phyloP scores from a whole-genome alignment of 1,140 invertebrate species.

The Apocrypta bakeri region DNA sequence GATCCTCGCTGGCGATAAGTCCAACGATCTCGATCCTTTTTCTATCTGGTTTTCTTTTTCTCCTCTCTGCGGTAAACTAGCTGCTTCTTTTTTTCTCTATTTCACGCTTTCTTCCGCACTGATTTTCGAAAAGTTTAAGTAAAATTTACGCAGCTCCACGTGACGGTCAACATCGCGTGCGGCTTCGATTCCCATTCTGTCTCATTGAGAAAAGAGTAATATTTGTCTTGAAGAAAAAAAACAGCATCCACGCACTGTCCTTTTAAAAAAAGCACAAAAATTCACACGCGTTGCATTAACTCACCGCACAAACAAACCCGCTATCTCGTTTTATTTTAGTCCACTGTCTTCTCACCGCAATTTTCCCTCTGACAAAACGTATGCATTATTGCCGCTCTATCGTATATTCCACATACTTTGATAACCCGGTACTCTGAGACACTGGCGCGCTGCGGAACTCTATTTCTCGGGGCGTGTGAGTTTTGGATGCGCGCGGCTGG shows the following conservation, averaged over 20 bases:
- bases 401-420: background rate
- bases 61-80: background rate
- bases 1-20: slow-evolving; percentile 46
- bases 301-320: no score
- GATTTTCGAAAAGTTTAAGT: background rate
- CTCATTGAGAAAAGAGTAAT: no score
- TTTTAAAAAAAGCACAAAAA: no score
- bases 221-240: no score
- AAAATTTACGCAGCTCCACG: slow-evolving; percentile 5
- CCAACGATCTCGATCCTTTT: background rate
- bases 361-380: no score
- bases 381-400: background rate
- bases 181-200: background rate
- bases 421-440: background rate
- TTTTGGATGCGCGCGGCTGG: background rate
- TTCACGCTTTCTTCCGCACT: no score
- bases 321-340: no score
- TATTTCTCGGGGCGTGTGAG: slow-evolving; percentile 8
- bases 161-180: background rate
- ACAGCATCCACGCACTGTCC: background rate
- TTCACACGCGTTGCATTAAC: no score
- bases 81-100: background rate
- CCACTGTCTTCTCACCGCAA: no score
- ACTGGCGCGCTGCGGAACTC: background rate
- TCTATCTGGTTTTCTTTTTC: background rate